Percentiles rank a stretch among this genome's conserved stretches.
These are phyloP conservation scores for Apotomis turbidana DNA, from an alignment of 2,888 invertebrate species.

Conservation along the genomic window DNA sequence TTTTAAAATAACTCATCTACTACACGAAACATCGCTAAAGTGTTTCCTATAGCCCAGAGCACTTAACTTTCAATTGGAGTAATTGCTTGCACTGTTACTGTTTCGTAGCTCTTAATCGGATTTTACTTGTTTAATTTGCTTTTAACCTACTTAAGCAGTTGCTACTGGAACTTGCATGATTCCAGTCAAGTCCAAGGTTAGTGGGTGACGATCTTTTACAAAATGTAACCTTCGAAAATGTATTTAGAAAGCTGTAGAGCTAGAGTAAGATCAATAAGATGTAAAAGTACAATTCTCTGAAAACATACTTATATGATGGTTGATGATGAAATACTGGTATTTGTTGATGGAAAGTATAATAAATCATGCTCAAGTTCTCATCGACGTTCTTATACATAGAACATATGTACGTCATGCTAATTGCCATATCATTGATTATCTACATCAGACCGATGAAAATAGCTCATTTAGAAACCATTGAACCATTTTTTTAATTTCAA, in stretches of 20 bases:
- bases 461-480: no score
- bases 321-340: no score
- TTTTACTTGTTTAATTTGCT: not conserved
- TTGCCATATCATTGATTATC: no score
- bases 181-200: not conserved
- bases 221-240: not conserved
- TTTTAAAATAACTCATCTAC: slow-evolving; percentile 17
- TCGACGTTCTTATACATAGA: no score
- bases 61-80: slow-evolving; percentile 22
- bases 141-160: not conserved
- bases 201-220: not conserved
- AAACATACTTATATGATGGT: no score
- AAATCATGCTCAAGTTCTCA: no score
- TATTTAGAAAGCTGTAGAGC: not conserved
- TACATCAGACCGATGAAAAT: no score
- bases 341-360: no score
- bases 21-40: not conserved
- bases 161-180: not conserved
- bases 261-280: no score
- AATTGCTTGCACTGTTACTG: slow-evolving; percentile 13
- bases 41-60: slow-evolving; percentile 16
- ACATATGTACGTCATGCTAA: no score
- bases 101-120: slow-evolving; percentile 16
- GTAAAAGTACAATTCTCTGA: no score
- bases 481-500: no score